These are phyloP conservation scores for Jordanella pulchra DNA, from an alignment of 2,797 vertebrate species.

Conservation along the genomic window DNA sequence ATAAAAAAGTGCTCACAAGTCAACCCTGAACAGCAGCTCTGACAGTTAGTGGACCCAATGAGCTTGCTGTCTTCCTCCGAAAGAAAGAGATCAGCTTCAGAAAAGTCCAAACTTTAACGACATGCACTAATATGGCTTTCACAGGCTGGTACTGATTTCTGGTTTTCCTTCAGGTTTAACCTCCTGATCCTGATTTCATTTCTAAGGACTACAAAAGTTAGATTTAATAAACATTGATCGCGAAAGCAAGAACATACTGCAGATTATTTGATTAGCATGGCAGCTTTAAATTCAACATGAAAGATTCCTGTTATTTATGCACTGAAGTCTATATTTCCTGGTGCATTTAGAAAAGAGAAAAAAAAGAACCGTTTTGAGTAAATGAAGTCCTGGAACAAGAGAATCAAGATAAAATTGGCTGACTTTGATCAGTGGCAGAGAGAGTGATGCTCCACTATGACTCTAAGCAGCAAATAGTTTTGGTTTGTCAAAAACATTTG, in stretches of 20 bases:
- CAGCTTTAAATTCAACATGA: neutral
- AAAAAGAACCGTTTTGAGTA: too few relatives aligned
- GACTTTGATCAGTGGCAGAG: too few relatives aligned
- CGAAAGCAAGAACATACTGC: neutral
- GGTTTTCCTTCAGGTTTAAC: neutral
- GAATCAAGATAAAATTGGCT: too few relatives aligned
- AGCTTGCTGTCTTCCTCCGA: neutral
- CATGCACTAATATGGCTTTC: neutral
- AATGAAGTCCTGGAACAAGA: too few relatives aligned
- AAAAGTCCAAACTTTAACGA: neutral
- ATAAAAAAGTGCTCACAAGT: neutral
- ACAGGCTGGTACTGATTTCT: neutral
- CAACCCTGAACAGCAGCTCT: neutral
- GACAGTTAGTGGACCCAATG: neutral
- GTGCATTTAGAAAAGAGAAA: too few relatives aligned
- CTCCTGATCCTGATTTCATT: neutral
- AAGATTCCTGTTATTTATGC: too few relatives aligned
- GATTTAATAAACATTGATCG: neutral
- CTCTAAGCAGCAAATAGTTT: too few relatives aligned
- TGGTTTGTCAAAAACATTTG: too few relatives aligned
- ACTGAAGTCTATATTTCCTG: too few relatives aligned
- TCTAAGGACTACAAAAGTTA: neutral
- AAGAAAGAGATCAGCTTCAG: neutral
- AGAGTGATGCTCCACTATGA: too few relatives aligned
- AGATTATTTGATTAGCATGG: neutral